These are phyloP conservation scores for Napeogenes sylphis DNA, from an alignment of 2,888 invertebrate genomes.

Conservation along the genomic window DNA sequence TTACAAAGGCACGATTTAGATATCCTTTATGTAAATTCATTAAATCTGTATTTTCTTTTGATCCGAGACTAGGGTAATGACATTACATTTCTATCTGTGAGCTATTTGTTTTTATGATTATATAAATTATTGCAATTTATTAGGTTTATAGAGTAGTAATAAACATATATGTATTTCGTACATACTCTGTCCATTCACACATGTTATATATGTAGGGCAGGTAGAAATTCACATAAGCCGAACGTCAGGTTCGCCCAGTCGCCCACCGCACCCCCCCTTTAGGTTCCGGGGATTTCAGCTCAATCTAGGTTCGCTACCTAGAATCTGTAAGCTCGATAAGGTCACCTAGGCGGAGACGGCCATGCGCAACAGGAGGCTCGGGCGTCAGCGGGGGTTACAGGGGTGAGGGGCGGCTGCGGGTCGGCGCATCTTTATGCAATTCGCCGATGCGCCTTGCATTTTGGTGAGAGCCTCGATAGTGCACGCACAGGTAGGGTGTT, in stretches of 20 bases:
- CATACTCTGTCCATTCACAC: no score
- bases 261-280: not conserved
- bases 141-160: no score
- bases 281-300: not conserved
- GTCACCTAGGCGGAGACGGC: not conserved
- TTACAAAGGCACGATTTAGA: no score
- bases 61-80: no score
- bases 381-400: not conserved
- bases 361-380: conserved; percentile 1
- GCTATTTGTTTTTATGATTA: no score
- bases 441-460: conserved; percentile 4
- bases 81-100: no score
- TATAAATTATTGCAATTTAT: no score
- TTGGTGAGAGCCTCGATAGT: not conserved
- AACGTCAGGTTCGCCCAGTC: not conserved
- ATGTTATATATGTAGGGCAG: not conserved
- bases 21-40: no score
- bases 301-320: not conserved
- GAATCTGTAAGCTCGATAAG: conserved; percentile 2
- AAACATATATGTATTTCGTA: no score
- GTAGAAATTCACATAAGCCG: not conserved
- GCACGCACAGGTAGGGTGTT: not conserved
- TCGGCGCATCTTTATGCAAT: not conserved
- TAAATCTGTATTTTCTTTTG: no score
- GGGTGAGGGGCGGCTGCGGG: not conserved